A percentile compares a stretch with the other conserved stretches of the same genome.
Conservation (phyloP, 1,140 invertebrate genomes). For the Euschistus heros region DNA sequence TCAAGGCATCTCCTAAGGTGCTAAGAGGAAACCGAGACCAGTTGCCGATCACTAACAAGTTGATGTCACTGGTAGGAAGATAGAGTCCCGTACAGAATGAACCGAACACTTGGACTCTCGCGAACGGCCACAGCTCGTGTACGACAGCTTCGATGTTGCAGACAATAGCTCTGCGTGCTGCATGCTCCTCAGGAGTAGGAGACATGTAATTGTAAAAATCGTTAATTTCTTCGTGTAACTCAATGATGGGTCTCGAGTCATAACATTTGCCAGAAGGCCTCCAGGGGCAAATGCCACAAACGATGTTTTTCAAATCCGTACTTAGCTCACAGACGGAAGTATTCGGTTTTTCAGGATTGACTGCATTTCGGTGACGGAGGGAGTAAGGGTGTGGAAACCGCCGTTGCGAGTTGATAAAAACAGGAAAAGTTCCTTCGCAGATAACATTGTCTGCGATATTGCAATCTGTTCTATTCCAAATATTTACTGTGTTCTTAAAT, state of each 20-base stretch:
- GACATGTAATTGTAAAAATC: slow-evolving; percentile 89
- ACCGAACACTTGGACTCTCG: slow-evolving; percentile 85
- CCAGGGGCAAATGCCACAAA: no score
- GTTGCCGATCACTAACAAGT: slow-evolving; percentile 86
- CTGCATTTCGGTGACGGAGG: no score
- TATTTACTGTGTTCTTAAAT: no score
- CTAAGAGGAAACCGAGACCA: slow-evolving; percentile 81
- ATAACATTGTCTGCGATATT: no score
- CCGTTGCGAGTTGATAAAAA: no score
- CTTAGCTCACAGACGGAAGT: no score
- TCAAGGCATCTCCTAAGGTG: slow-evolving; percentile 43
- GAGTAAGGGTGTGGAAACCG: no score
- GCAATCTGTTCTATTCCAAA: no score
- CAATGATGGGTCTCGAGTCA: background rate
- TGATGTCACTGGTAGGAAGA: slow-evolving; percentile 89
- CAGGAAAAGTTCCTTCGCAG: no score
- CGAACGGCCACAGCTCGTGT: slow-evolving; percentile 72
- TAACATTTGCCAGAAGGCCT: no score
- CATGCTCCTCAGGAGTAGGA: slow-evolving; percentile 75
- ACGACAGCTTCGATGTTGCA: slow-evolving; percentile 75
- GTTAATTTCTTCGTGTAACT: slow-evolving; percentile 85
- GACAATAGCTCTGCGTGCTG: slow-evolving; percentile 72
- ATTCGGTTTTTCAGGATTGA: no score
- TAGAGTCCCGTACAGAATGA: slow-evolving; percentile 88
- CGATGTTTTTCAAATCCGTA: no score